These are phyloP conservation scores for Dynastes maya DNA, from an alignment of 2,888 invertebrate genomes.

Conservation along the genomic window DNA sequence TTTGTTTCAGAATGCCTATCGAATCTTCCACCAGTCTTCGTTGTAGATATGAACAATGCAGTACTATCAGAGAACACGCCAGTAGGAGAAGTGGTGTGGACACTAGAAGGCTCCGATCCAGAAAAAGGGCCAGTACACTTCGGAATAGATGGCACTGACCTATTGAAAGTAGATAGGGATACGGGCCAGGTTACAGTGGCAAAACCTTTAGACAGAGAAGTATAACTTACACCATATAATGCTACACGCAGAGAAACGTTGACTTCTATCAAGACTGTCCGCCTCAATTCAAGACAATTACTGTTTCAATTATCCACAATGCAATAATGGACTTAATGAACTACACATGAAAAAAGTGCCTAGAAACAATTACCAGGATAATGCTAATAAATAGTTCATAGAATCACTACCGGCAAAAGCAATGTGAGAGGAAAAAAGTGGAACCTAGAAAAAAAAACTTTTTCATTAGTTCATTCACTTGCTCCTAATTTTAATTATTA, in stretches of 20 bases:
- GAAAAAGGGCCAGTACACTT: constrained; percentile 82
- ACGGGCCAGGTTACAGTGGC: constrained; percentile 87
- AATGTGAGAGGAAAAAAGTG: too few species aligned
- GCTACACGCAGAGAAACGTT: too few species aligned
- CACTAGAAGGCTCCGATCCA: constrained; percentile 85
- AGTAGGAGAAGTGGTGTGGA: constrained; percentile 85
- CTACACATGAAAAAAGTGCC: too few species aligned
- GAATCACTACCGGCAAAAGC: too few species aligned
- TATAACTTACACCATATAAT: constrained; percentile 62
- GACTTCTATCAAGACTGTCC: too few species aligned
- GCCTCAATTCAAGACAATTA: too few species aligned
- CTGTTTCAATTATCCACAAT: too few species aligned
- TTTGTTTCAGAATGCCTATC: constrained; percentile 68
- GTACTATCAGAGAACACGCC: constrained; percentile 85
- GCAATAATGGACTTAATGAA: too few species aligned
- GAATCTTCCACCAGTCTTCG: constrained; percentile 83
- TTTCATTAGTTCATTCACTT: background rate
- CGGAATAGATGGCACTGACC: constrained; percentile 86
- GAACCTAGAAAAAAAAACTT: too few species aligned
- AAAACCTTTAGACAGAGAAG: constrained; percentile 88
- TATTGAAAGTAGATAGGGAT: constrained; percentile 83
- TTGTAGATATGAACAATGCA: constrained; percentile 83
- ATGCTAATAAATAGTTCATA: too few species aligned
- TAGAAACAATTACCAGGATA: too few species aligned
- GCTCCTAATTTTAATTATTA: too few species aligned